Evolutionary conservation across 2,888 invertebrate genomes (phyloP).

Genomic region (Watsonalla cultraria): DNA sequence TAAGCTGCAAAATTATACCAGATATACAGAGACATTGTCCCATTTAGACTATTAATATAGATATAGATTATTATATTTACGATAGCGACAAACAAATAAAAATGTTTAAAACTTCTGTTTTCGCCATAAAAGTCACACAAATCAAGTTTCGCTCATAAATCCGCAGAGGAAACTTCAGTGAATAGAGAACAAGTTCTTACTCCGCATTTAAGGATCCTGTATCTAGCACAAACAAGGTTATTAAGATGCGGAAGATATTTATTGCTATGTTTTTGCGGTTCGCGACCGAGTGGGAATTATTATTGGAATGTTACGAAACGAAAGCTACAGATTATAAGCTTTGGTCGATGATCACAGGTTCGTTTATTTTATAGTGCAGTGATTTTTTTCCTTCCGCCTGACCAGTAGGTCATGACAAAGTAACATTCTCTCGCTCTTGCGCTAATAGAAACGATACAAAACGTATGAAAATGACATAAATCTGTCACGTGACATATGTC

Average conservation of each 20-base stretch:
- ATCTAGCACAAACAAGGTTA: constrained; percentile 32
- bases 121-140: background rate
- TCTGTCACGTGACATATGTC: too few species aligned
- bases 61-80: too few species aligned
- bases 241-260: constrained; percentile 34
- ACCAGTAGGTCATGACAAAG: too few species aligned
- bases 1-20: too few species aligned
- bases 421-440: too few species aligned
- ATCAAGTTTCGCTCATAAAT: background rate
- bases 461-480: too few species aligned
- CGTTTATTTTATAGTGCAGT: too few species aligned
- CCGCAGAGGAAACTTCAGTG: background rate
- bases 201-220: constrained; percentile 15
- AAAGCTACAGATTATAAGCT: background rate
- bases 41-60: too few species aligned
- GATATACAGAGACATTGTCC: too few species aligned
- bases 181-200: constrained; percentile 10
- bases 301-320: background rate
- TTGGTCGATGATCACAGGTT: too few species aligned
- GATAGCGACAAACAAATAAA: background rate
- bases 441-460: too few species aligned
- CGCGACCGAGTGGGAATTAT: constrained; percentile 6
- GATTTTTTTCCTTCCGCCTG: too few species aligned
- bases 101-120: background rate
- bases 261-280: constrained; percentile 39